A percentile compares a stretch with the other conserved stretches of the same genome.
These are phyloP conservation scores for Drosophila dunni DNA, from an alignment of 1,140 invertebrate genomes.

Conservation along the genomic window DNA sequence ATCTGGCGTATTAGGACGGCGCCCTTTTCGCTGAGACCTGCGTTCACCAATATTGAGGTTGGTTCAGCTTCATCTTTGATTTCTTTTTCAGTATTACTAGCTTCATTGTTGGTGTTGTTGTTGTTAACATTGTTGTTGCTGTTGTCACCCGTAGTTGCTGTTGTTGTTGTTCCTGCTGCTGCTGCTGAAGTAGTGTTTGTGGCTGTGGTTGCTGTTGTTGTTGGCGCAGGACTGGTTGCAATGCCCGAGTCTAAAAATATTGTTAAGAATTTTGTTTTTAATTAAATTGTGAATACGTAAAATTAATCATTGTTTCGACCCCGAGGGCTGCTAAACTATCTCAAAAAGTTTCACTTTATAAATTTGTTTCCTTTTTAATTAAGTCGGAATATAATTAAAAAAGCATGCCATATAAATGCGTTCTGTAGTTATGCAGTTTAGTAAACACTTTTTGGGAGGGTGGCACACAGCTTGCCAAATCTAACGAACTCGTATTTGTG, in stretches of 20 bases:
- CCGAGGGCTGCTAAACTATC: neutral
- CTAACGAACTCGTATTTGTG: too few species aligned
- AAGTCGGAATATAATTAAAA: too few species aligned
- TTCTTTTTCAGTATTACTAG: constrained; percentile 9
- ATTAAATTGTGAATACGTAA: too few species aligned
- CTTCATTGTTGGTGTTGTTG: constrained; percentile 17
- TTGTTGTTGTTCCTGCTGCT: constrained; percentile 2
- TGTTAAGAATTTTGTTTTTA: neutral
- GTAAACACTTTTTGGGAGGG: too few species aligned
- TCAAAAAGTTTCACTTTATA: too few species aligned
- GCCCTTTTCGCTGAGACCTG: constrained; percentile 72
- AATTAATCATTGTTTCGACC: neutral
- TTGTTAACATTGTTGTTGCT: constrained; percentile 1
- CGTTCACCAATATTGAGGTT: constrained; percentile 54
- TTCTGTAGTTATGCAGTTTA: too few species aligned
- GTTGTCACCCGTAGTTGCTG: neutral
- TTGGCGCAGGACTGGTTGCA: constrained; percentile 76
- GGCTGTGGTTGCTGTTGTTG: constrained; percentile 25
- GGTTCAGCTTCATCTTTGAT: neutral
- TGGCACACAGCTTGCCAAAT: too few species aligned
- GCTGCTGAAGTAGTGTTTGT: constrained; percentile 11
- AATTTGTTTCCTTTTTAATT: too few species aligned
- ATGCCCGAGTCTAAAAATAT: constrained; percentile 75
- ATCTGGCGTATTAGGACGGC: constrained; percentile 69
- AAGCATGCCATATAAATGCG: too few species aligned